Evolutionary conservation across 1,140 invertebrate species (phyloP), one percentile per base, ranked within the genome.

Genomic region (Pseudomyrmex dendroicus): DNA sequence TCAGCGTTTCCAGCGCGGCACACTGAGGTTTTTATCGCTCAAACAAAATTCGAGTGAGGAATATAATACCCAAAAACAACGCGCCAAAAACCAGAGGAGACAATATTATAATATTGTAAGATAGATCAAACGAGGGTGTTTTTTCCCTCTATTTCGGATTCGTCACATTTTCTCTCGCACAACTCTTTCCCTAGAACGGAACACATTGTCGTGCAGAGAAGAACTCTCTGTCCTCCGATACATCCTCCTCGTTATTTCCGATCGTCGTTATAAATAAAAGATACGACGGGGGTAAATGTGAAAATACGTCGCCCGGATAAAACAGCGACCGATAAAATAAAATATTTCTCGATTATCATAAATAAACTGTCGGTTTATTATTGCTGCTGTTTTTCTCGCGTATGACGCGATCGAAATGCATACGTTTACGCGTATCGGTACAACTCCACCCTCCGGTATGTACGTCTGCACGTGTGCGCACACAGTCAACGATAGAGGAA

Each of bases 1-100:
- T 78, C 76, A 80, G 66, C 76, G 48, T 59, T 70, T 78, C 52
- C 48, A 59, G 57, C 64, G 54, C 15, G 64, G 59, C 44, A 48
- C 76, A 57, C 46, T 8, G 17, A 25, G 35, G 10, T 20, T 77
- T 35, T 35, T 35, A 35, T 35, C 35, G 46, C 35, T 12, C 15
- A 46, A 46, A 46, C 4, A 50, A 52, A 67, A 67, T 22, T 74
- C 20, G 52, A 63, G n/a, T 20, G 25, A 5, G 17, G 35, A 2
- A 44, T 7, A n/a, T 57, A 73, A 56, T 56, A 35, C 35, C 35
- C 35, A 5, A 7, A 35, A 35, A 35, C 35, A 35, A 35, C 35
- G 7, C 35, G 1, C 35, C 25, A 25, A 25, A 3, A 25, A 2
- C 25, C 5, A 35, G 5, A 35, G 35, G 7, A 7, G 35, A 35